Percentiles rank a stretch among this genome's conserved stretches.
Conservation (phyloP, 37 sponge, comb jelly and placozoan species). For the Aplysina aerophoba region DNA sequence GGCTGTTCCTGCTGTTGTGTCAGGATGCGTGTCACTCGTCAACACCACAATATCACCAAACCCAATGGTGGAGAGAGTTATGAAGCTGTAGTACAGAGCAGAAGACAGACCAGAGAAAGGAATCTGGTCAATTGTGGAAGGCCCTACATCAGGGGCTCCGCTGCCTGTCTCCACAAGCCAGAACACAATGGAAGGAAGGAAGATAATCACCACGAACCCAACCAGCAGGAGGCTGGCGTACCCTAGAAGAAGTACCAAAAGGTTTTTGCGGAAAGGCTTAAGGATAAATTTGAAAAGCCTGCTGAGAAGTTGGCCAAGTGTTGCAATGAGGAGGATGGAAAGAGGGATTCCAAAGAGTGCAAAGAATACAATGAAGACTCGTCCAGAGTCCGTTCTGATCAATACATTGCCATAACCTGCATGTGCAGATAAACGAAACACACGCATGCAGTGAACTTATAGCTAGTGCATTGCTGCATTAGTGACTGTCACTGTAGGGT, state of each 20-base stretch:
- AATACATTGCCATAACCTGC: constrained; percentile 46
- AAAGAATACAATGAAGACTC: constrained; percentile 25
- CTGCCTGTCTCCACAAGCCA: constrained; percentile 4
- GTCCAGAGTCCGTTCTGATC: constrained; percentile 20
- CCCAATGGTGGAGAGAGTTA: constrained; percentile 48
- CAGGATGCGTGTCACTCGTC: background rate
- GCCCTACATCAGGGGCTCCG: too few species aligned
- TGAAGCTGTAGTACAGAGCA: constrained; percentile 39
- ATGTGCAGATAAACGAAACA: background rate
- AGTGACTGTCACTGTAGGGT: background rate
- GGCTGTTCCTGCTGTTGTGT: background rate
- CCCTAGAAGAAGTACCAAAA: background rate
- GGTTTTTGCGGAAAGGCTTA: constrained; percentile 13
- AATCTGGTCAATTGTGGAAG: background rate
- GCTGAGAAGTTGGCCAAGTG: constrained; percentile 28
- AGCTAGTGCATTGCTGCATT: background rate
- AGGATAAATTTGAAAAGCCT: background rate
- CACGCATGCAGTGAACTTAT: background rate
- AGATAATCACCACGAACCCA: background rate
- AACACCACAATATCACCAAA: constrained; percentile 55
- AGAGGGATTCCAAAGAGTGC: constrained; percentile 53
- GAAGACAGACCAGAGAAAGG: background rate
- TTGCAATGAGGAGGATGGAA: constrained; percentile 22
- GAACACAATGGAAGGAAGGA: constrained; percentile 42
- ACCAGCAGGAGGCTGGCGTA: background rate